Conservation (phyloP, 2,888 invertebrate species). For the Cataglyphis cursor region DNA sequence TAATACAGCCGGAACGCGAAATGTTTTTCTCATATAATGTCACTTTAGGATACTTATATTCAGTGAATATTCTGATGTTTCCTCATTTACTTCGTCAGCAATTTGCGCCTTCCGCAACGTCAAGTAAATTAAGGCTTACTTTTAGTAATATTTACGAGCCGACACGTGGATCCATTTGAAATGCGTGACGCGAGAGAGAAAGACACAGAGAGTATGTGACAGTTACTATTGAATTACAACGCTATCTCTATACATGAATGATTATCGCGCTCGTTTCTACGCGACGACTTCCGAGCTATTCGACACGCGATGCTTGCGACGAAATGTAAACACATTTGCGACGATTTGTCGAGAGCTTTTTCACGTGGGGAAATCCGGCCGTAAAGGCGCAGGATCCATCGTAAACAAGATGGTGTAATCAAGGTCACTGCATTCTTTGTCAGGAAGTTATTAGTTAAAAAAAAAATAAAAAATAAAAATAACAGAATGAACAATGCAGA, state of each 20-base stretch:
- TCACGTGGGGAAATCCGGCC: constrained; percentile 35
- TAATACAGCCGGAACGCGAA: background rate
- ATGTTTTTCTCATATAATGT: background rate
- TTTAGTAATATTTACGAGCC: constrained; percentile 17
- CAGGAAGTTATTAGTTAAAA: background rate
- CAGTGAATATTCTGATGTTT: background rate
- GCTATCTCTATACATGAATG: constrained; percentile 22
- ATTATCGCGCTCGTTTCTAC: constrained; percentile 24
- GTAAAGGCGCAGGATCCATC: constrained; percentile 30
- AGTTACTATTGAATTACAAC: background rate
- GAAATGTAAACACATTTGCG: constrained; percentile 35
- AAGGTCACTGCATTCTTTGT: constrained; percentile 24
- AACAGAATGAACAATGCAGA: background rate
- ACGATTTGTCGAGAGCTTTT: constrained; percentile 43
- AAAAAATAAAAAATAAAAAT: background rate
- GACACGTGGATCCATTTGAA: background rate
- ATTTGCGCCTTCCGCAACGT: background rate
- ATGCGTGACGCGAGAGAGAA: background rate
- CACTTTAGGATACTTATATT: background rate
- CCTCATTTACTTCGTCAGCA: background rate
- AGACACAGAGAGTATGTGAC: background rate
- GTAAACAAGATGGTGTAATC: constrained; percentile 42
- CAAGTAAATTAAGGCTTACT: background rate
- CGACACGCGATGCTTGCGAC: constrained; percentile 26
- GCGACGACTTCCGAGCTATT: constrained; percentile 24